Base-by-base conservation (phyloP, 2,113 vertebrate species). In the Lipophrys pholis region DNA sequence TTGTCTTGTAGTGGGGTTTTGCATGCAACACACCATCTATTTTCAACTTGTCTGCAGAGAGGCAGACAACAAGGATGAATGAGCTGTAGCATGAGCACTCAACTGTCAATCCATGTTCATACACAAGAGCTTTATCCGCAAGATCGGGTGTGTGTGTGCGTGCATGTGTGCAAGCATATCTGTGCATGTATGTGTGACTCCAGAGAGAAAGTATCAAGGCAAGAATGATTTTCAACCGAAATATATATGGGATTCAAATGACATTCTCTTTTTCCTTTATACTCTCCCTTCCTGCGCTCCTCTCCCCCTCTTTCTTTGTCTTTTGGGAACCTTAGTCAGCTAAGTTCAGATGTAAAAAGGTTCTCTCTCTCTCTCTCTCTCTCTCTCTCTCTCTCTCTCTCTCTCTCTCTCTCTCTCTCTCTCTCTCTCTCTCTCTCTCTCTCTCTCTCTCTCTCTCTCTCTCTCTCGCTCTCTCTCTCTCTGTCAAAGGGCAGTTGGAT, bases 211-310 rank as follows among this genome's bases (percentile, higher is more conserved):
- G 77, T 87, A 92, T 92, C 87, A 93, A 93, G 91, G 90, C 91
- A 92, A 87, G 84, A 84, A 87, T 86, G 91, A 92, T 91, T 91
- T 95, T 94, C 93, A 92, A 93, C 89, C 85, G 91, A 95, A 94
- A 94, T 87, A 91, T 94, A 94, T 94, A 94, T 90, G 90, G 95
- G 93, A 92, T 91, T 92, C 70, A 80, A 91, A 94, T 86, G 79
- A 83, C 88, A 83, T 92, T 92, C 80, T 72, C 69, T 86, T 84
- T 72, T 81, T 84, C 65, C 91, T 87, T 90, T 85, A 89, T 57
- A 74, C 76, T 73, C 71, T 66, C 51, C 21, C 42, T 55, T 68
- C 61, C 62, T 5, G 8, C 55, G 38, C 69, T 60, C 65, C 74
- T 73, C 72, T 61, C 71, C 58, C 78, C 58, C 78, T 59, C 66